phyloP scores from a whole-genome alignment of 2,888 invertebrate species.

The Tetragnatha montana region DNA sequence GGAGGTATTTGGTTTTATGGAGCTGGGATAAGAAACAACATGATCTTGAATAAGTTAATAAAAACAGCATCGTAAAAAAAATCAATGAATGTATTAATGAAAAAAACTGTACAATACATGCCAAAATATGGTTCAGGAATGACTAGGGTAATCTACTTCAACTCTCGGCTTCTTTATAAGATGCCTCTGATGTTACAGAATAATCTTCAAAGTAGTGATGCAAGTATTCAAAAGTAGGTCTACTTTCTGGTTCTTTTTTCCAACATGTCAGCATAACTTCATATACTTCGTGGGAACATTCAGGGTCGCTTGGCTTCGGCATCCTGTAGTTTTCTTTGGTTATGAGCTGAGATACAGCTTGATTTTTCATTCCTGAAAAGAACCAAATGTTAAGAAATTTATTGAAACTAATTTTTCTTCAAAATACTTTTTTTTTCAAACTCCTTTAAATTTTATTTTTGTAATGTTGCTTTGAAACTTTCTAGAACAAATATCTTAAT shows the following conservation, averaged over 20 bases:
- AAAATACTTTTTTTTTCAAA: background rate
- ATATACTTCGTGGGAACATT: constrained; percentile 95
- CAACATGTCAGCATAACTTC: constrained; percentile 95
- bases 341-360: constrained; percentile 97
- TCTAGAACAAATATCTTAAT: no score
- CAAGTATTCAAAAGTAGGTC: constrained; percentile 98
- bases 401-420: background rate
- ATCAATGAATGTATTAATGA: no score
- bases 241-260: constrained; percentile 93
- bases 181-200: constrained; percentile 96
- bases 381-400: constrained; percentile 3
- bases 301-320: constrained; percentile 93
- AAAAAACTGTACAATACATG: no score
- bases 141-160: constrained; percentile 11
- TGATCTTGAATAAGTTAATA: no score
- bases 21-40: no score
- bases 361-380: constrained; percentile 88
- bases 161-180: constrained; percentile 85
- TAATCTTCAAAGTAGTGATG: constrained; percentile 95
- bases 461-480: no score
- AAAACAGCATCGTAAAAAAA: no score
- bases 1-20: no score
- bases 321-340: constrained; percentile 93
- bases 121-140: no score
- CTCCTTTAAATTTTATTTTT: no score